Evolutionary conservation across 1,140 invertebrate species (phyloP).

Genomic region (Ceratina japonica): DNA sequence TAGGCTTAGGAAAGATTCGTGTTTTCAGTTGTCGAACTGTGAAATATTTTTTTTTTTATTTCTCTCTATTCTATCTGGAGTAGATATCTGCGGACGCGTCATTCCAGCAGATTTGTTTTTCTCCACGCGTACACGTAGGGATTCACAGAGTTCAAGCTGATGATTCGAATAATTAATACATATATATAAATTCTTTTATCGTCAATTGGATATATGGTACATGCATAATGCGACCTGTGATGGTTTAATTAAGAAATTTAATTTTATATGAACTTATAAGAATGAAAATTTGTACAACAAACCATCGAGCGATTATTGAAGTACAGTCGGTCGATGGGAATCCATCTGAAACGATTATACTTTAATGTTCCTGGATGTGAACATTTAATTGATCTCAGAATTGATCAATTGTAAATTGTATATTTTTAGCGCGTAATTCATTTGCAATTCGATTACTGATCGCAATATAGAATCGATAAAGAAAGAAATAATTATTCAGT

Average conservation of each 20-base stretch:
- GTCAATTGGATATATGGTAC: not conserved
- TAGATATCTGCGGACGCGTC: not conserved
- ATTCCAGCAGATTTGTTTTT: not conserved
- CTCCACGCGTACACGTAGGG: not conserved
- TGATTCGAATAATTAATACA: not conserved
- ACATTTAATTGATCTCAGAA: too few species aligned
- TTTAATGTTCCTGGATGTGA: too few species aligned
- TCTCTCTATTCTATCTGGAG: not conserved
- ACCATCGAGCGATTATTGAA: not conserved
- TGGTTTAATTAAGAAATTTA: constrained; percentile 13
- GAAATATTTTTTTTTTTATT: too few species aligned
- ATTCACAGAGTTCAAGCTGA: not conserved
- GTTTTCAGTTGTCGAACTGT: too few species aligned
- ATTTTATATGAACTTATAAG: not conserved
- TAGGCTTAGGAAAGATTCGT: too few species aligned
- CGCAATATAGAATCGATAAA: too few species aligned
- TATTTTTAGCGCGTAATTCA: too few species aligned
- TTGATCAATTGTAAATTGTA: too few species aligned
- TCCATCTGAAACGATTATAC: too few species aligned
- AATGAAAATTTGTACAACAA: constrained; percentile 3
- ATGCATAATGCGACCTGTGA: constrained; percentile 6
- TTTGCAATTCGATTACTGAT: too few species aligned
- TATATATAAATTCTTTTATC: not conserved
- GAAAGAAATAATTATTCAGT: too few species aligned
- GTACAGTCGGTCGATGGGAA: too few species aligned